A percentile compares a stretch with the other conserved stretches of the same genome.
These are phyloP conservation scores for Lycodopsis pacificus DNA, from an alignment of 2,797 vertebrate species.

Conservation along the genomic window DNA sequence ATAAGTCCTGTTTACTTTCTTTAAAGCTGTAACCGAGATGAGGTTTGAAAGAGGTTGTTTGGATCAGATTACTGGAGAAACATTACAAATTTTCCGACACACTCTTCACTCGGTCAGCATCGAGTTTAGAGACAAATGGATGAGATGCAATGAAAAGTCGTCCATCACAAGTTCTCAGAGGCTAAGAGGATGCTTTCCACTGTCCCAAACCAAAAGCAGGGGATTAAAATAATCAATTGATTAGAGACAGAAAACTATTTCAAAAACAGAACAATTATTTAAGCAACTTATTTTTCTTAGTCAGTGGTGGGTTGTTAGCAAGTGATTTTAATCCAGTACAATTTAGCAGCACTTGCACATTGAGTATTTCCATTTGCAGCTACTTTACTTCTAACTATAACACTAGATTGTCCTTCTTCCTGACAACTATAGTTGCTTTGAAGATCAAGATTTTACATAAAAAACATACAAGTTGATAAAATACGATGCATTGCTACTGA, in stretches of 20 bases:
- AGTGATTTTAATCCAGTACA: not conserved
- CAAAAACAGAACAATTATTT: not conserved
- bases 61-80: not conserved
- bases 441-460: not conserved
- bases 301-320: not conserved
- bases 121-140: not conserved
- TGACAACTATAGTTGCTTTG: not conserved
- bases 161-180: not conserved
- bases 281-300: not conserved
- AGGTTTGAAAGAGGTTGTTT: not conserved
- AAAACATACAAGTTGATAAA: not conserved
- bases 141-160: not conserved
- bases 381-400: not conserved
- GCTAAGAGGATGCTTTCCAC: not conserved
- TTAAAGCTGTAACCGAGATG: not conserved
- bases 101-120: no score
- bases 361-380: not conserved
- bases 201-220: not conserved
- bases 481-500: not conserved
- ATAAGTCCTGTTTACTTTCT: slow-evolving; percentile 42
- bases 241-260: not conserved
- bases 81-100: not conserved
- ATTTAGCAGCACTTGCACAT: not conserved
- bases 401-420: not conserved
- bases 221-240: not conserved